Percentiles rank a stretch among this genome's conserved stretches.
Conservation (phyloP, 2,888 invertebrate genomes). For the Epinotia brunnichana region DNA sequence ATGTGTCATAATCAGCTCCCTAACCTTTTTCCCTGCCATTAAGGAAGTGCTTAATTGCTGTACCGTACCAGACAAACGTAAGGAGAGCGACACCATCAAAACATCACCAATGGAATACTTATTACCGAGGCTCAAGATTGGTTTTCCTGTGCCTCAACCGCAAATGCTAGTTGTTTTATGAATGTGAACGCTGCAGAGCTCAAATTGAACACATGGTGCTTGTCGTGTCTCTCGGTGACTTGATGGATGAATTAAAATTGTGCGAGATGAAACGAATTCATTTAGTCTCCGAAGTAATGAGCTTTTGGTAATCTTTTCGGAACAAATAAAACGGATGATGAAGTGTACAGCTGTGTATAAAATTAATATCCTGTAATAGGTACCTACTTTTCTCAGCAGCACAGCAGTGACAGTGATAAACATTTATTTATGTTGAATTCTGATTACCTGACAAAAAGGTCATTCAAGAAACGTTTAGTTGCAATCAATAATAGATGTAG, state of each 20-base stretch:
- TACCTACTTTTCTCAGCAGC: neutral
- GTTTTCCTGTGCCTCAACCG: slow-evolving; percentile 43
- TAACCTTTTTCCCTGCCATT: slow-evolving; percentile 57
- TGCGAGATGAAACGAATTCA: slow-evolving; percentile 38
- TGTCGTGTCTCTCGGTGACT: slow-evolving; percentile 53
- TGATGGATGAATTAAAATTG: slow-evolving; percentile 59
- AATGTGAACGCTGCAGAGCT: slow-evolving; percentile 54
- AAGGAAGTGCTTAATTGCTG: slow-evolving; percentile 66
- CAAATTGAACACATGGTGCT: slow-evolving; percentile 67
- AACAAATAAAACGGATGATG: slow-evolving; percentile 16
- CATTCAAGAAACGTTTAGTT: no score
- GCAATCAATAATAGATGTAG: no score
- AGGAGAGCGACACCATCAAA: slow-evolving; percentile 43
- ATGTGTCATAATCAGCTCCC: slow-evolving; percentile 64
- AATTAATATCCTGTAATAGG: neutral
- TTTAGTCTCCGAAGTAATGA: slow-evolving; percentile 35
- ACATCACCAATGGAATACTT: slow-evolving; percentile 43
- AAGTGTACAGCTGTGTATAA: neutral
- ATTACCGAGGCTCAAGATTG: slow-evolving; percentile 48
- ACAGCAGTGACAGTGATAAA: no score
- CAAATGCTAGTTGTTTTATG: slow-evolving; percentile 35
- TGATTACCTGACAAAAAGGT: no score
- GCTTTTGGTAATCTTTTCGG: slow-evolving; percentile 27
- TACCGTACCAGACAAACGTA: slow-evolving; percentile 50
- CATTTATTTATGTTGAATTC: no score